Evolutionary conservation across 2,888 invertebrate genomes (phyloP).

Genomic region (Cheilosia grossa): DNA sequence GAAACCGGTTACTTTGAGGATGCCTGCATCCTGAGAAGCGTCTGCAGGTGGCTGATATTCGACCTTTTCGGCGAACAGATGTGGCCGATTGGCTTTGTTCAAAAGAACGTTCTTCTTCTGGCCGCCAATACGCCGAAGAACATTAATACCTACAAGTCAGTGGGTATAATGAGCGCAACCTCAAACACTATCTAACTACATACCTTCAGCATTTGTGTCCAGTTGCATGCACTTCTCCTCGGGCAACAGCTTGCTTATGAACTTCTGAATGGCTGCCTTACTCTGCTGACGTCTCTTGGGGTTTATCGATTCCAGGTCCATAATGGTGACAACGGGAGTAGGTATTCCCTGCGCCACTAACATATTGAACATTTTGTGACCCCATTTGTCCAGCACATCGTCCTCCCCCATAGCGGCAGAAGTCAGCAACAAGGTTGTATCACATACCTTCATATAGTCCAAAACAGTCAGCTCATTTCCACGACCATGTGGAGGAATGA

Average conservation of each 20-base stretch:
- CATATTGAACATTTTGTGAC: constrained; percentile 90
- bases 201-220: constrained; percentile 89
- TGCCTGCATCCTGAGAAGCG: constrained; percentile 84
- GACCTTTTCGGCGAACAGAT: constrained; percentile 92
- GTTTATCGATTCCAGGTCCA: constrained; percentile 89
- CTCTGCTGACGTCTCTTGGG: constrained; percentile 88
- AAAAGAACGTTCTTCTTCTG: constrained; percentile 91
- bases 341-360: constrained; percentile 92
- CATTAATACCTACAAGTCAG: constrained; percentile 84
- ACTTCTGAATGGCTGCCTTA: constrained; percentile 81
- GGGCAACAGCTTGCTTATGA: constrained; percentile 89
- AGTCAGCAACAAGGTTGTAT: constrained; percentile 91
- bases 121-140: constrained; percentile 89
- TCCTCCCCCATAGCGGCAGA: constrained; percentile 87
- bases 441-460: constrained; percentile 94
- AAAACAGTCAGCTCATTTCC: constrained; percentile 84
- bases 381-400: constrained; percentile 91
- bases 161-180: no score
- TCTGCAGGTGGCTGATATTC: constrained; percentile 85
- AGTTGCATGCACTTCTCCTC: constrained; percentile 92
- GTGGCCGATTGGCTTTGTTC: constrained; percentile 91
- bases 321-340: constrained; percentile 89
- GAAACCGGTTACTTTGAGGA: constrained; percentile 93
- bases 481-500: constrained; percentile 89
- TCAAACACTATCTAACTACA: not conserved